Conservation (phyloP, 2,888 invertebrate genomes). For the Hoplodrina ambigua region DNA sequence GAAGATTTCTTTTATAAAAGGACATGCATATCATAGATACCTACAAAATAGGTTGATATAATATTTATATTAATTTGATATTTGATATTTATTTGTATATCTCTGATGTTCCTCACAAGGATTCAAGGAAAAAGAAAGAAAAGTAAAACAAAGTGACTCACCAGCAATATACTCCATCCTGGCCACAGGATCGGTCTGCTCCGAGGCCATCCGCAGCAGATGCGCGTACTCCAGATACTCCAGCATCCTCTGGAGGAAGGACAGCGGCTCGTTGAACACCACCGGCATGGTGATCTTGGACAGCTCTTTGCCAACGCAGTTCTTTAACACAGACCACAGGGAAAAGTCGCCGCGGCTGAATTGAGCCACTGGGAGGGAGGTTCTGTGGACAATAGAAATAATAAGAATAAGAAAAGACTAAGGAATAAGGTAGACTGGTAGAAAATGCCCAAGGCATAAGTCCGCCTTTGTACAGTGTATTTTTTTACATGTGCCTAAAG, state of each 20-base stretch:
- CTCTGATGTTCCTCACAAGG: too few relatives aligned
- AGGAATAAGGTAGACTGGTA: too few relatives aligned
- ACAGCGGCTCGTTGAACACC: conserved; percentile 98
- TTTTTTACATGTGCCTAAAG: too few relatives aligned
- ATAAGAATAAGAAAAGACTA: too few relatives aligned
- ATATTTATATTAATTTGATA: too few relatives aligned
- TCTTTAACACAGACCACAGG: conserved; percentile 97
- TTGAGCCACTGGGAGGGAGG: conserved; percentile 93
- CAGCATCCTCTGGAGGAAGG: conserved; percentile 97
- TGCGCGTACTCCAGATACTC: conserved; percentile 98
- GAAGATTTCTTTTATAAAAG: too few relatives aligned
- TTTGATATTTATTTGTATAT: too few relatives aligned
- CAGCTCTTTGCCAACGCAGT: conserved; percentile 97
- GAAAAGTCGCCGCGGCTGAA: conserved; percentile 95
- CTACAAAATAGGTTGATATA: too few relatives aligned
- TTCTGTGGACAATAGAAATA: conserved; percentile 84
- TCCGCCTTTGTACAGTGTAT: too few relatives aligned
- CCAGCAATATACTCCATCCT: conserved; percentile 95
- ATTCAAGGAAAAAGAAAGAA: too few relatives aligned
- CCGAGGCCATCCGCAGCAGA: conserved; percentile 93
- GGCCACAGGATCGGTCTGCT: conserved; percentile 94
- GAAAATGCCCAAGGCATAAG: too few relatives aligned
- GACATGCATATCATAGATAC: too few relatives aligned
- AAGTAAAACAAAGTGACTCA: conserved; percentile 62
- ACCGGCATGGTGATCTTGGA: conserved; percentile 99